Evolutionary conservation across 2,113 vertebrate species (phyloP).

Genomic region (Alaudala cheleensis): DNA sequence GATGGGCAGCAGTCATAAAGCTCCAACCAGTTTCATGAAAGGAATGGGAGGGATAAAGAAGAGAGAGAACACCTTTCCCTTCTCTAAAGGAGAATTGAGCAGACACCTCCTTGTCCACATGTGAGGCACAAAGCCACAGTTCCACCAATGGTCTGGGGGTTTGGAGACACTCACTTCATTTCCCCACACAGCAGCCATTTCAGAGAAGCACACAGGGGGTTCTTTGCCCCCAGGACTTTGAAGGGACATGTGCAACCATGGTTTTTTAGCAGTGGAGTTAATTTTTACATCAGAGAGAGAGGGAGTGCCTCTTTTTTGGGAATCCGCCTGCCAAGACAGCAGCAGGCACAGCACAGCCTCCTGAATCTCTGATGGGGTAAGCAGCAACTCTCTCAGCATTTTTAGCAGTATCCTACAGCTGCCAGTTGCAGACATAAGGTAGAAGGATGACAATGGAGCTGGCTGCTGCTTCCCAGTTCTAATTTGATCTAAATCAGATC

Average conservation of each 20-base stretch:
- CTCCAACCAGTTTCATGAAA: background rate
- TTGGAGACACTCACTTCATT: background rate
- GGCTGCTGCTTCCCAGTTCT: background rate
- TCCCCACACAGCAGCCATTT: background rate
- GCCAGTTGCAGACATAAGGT: background rate
- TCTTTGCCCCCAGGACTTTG: background rate
- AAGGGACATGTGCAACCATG: background rate
- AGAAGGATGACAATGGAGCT: background rate
- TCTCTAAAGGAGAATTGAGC: background rate
- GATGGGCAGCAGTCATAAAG: background rate
- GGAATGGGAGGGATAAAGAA: background rate
- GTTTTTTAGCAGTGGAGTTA: background rate
- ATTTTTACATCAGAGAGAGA: background rate
- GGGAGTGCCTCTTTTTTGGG: background rate
- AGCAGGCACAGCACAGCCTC: background rate
- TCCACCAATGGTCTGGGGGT: background rate
- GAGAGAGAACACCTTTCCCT: accelerated
- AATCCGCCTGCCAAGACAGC: background rate
- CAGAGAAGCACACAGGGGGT: background rate
- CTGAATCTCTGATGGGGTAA: background rate
- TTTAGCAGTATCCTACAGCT: background rate
- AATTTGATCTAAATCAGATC: background rate
- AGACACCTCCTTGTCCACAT: background rate
- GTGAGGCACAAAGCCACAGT: accelerated
- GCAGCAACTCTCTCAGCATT: background rate